Evolutionary conservation across 2,113 vertebrate genomes (phyloP).

Genomic region (Pteruthius melanotis): DNA sequence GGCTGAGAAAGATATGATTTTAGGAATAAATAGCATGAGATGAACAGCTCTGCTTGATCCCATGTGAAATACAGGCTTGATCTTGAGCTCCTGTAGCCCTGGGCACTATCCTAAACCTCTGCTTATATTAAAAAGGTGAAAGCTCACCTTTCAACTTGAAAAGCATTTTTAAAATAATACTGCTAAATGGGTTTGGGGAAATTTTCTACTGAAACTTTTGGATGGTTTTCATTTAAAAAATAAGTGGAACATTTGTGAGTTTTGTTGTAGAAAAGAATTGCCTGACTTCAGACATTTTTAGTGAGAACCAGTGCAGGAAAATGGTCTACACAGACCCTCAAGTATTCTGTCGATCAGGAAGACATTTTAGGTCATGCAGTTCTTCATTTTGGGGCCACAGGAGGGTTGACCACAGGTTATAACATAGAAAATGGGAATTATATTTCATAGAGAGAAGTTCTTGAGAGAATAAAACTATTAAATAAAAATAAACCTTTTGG

Average conservation of each 20-base stretch:
- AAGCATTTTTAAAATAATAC: neutral
- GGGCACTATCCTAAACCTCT: neutral
- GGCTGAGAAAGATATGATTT: neutral
- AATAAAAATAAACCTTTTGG: neutral
- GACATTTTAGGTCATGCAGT: neutral
- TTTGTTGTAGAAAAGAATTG: neutral
- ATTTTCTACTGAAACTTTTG: neutral
- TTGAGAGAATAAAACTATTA: neutral
- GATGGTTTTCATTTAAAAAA: neutral
- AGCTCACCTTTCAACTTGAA: neutral
- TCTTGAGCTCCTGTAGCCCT: neutral
- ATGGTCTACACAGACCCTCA: neutral
- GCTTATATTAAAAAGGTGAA: neutral
- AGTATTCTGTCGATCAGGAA: neutral
- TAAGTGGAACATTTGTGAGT: neutral
- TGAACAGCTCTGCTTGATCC: neutral
- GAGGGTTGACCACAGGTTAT: neutral
- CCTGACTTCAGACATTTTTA: neutral
- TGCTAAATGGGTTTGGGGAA: neutral
- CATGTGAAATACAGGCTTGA: neutral
- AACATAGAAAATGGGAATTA: neutral
- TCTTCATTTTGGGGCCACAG: neutral
- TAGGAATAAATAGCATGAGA: neutral
- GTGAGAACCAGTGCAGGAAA: neutral
- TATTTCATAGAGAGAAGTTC: neutral